These are phyloP conservation scores for Dorcus parallelipipedus DNA, from an alignment of 2,888 invertebrate genomes.

Conservation along the genomic window DNA sequence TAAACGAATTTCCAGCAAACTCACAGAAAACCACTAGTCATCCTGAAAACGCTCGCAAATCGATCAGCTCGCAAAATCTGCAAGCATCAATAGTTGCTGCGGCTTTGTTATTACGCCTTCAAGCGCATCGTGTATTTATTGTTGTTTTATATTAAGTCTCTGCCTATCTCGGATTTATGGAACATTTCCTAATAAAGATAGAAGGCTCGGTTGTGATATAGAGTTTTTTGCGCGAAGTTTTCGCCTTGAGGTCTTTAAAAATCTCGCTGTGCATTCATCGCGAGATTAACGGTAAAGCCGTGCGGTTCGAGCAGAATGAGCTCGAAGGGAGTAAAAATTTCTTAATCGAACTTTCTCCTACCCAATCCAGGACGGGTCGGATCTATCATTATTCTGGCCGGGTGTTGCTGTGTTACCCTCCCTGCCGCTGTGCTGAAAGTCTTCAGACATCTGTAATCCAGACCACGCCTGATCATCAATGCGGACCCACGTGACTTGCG, in stretches of 20 bases:
- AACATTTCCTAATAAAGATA: not conserved
- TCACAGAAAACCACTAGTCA: not conserved
- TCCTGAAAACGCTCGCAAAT: not conserved
- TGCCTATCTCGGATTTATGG: not conserved
- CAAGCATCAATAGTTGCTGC: too few relatives aligned
- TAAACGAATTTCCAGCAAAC: not conserved
- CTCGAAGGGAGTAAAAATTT: not conserved
- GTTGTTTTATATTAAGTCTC: not conserved
- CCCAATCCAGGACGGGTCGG: not conserved
- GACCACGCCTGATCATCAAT: constrained; percentile 2
- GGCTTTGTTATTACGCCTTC: too few relatives aligned
- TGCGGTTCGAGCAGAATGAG: not conserved
- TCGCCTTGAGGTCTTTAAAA: not conserved
- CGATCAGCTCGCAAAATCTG: too few relatives aligned
- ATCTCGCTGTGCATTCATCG: not conserved
- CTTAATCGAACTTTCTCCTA: constrained; percentile 2
- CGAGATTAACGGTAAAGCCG: not conserved
- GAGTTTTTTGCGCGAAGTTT: not conserved
- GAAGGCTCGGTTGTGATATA: not conserved
- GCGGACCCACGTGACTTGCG: not conserved
- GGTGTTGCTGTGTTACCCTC: not conserved
- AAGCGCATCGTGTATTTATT: not conserved
- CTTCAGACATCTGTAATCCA: constrained; percentile 3
- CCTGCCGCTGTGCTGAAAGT: not conserved
- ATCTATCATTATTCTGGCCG: not conserved